Conservation (phyloP, 2,113 vertebrate species). For the Sarotherodon lohbergeri region DNA sequence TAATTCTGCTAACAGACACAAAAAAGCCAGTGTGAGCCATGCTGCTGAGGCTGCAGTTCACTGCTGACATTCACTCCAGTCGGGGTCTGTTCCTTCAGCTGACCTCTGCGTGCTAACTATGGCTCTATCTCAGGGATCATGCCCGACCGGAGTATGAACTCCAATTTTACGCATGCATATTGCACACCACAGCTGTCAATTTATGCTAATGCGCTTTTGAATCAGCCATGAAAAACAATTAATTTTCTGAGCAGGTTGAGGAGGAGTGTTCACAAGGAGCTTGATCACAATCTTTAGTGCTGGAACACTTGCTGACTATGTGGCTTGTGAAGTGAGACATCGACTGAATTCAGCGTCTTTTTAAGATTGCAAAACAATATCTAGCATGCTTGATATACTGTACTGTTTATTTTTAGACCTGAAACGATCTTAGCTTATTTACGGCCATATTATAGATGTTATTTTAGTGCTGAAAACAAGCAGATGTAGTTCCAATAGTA, state of each 20-base stretch:
- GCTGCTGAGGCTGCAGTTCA: slow-evolving; percentile 65
- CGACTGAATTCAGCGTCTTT: slow-evolving; percentile 32
- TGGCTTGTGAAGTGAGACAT: slow-evolving; percentile 24
- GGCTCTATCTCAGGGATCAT: slow-evolving; percentile 23
- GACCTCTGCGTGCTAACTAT: slow-evolving; percentile 59
- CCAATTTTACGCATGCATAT: slow-evolving; percentile 42
- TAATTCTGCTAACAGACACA: slow-evolving; percentile 67
- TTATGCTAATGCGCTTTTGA: slow-evolving; percentile 59
- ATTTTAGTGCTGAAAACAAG: not conserved
- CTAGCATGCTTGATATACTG: slow-evolving; percentile 4
- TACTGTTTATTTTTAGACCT: not conserved
- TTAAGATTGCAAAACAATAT: slow-evolving; percentile 20
- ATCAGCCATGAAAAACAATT: slow-evolving; percentile 65
- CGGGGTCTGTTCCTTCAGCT: slow-evolving; percentile 48
- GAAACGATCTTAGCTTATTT: not conserved
- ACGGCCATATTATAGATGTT: not conserved
- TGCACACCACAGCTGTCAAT: slow-evolving; percentile 51
- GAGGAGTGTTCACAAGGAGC: slow-evolving; percentile 51
- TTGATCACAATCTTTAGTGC: slow-evolving; percentile 50
- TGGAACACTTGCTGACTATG: slow-evolving; percentile 45
- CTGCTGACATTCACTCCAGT: slow-evolving; percentile 36
- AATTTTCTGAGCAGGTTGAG: slow-evolving; percentile 59
- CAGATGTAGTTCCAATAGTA: not conserved
- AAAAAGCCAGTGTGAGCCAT: slow-evolving; percentile 44
- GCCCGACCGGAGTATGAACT: slow-evolving; percentile 47